Percentiles rank a stretch among this genome's conserved stretches.
phyloP scores from a whole-genome alignment of 2,113 vertebrate genomes.

The Alces alces region DNA sequence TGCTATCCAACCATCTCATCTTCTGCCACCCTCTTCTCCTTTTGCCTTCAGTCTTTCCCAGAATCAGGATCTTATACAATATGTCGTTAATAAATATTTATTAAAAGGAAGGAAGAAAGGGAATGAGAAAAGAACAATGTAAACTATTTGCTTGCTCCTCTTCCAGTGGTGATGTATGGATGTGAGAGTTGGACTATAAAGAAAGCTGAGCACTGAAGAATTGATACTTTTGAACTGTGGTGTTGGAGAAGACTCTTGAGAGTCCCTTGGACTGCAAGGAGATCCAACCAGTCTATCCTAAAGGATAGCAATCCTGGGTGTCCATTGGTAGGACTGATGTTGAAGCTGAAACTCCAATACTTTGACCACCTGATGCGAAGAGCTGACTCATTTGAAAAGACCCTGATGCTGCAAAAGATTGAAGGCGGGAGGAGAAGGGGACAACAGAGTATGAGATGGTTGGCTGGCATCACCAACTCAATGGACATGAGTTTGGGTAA shows the following conservation, averaged over 20 bases:
- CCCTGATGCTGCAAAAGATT: background rate
- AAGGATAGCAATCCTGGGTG: background rate
- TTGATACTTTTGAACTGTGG: background rate
- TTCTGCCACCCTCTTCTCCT: background rate
- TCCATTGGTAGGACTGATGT: background rate
- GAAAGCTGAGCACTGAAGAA: background rate
- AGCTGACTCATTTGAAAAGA: background rate
- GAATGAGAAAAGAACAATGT: background rate
- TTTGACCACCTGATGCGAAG: rapidly evolving
- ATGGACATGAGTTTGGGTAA: background rate
- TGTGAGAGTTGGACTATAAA: background rate
- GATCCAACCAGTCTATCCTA: background rate
- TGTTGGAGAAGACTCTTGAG: background rate
- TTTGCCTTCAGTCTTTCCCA: background rate
- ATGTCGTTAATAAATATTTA: background rate
- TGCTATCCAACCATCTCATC: background rate
- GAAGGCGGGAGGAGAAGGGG: background rate
- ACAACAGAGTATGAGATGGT: background rate
- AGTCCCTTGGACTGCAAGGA: background rate
- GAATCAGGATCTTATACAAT: background rate
- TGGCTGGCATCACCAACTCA: background rate
- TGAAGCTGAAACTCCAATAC: too few relatives aligned
- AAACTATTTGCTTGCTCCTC: background rate
- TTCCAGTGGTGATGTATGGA: background rate
- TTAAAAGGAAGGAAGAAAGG: background rate